Conservation (phyloP, 2,797 vertebrate species). For the Lepus townsendii region DNA sequence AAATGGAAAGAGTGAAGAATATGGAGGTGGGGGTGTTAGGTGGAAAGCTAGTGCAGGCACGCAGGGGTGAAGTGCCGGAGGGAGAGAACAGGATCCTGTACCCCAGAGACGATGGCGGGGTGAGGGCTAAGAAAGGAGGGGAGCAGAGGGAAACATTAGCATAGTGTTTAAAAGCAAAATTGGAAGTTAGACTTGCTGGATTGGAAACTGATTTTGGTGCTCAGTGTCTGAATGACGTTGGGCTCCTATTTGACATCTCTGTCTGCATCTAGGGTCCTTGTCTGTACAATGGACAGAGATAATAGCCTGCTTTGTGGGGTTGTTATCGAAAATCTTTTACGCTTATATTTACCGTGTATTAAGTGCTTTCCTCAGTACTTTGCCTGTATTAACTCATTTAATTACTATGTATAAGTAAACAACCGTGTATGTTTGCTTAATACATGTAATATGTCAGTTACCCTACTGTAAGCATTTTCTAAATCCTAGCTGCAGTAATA, state of each 20-base stretch:
- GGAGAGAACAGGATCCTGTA: neutral
- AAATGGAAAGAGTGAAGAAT: neutral
- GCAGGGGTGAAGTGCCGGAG: neutral
- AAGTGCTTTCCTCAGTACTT: neutral
- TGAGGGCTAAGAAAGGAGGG: neutral
- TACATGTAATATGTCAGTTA: slow-evolving; percentile 5
- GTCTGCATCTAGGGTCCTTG: neutral
- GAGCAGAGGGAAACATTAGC: neutral
- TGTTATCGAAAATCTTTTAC: neutral
- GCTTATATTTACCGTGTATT: neutral
- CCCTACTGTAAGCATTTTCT: neutral
- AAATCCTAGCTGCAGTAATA: neutral
- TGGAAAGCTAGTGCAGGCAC: neutral
- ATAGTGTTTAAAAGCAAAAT: neutral
- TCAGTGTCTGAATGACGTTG: neutral
- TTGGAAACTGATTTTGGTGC: neutral
- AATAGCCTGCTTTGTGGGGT: neutral
- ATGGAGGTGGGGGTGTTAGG: neutral
- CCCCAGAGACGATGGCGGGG: neutral
- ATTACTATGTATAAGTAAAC: neutral
- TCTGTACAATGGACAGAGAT: neutral
- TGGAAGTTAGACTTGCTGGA: neutral
- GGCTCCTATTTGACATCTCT: neutral
- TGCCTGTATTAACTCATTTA: neutral
- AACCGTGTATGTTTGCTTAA: neutral